Conservation (phyloP, 2,797 vertebrate species). For the Falco biarmicus region DNA sequence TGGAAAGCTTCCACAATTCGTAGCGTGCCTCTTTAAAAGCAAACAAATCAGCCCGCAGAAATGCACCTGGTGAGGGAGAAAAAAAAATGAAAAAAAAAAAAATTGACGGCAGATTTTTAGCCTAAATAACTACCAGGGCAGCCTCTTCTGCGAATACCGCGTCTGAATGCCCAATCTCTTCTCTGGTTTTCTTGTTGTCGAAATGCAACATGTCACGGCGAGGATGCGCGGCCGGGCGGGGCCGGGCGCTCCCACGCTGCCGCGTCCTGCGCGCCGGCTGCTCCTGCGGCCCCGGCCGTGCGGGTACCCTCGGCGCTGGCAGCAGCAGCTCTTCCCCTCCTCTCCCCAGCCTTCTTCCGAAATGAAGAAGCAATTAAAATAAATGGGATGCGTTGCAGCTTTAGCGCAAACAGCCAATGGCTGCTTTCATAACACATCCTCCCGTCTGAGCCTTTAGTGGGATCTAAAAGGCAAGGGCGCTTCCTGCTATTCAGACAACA, state of each 20-base stretch:
- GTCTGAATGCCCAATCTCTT: background rate
- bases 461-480: background rate
- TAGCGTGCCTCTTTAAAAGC: constrained; percentile 11
- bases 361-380: constrained; percentile 3
- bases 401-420: background rate
- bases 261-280: background rate
- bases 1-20: constrained; percentile 22
- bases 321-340: background rate
- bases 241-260: background rate
- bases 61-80: background rate
- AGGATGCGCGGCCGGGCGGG: background rate
- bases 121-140: background rate
- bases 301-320: background rate
- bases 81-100: background rate
- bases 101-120: background rate
- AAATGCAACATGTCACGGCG: background rate
- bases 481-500: background rate
- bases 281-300: background rate
- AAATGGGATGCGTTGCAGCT: background rate
- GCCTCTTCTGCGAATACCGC: background rate
- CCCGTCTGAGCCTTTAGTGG: background rate
- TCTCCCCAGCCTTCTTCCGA: background rate
- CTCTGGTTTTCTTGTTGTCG: background rate
- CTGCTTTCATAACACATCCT: background rate
- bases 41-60: background rate